phyloP scores from a whole-genome alignment of 2,113 vertebrate species.

The Spheniscus mendiculus region DNA sequence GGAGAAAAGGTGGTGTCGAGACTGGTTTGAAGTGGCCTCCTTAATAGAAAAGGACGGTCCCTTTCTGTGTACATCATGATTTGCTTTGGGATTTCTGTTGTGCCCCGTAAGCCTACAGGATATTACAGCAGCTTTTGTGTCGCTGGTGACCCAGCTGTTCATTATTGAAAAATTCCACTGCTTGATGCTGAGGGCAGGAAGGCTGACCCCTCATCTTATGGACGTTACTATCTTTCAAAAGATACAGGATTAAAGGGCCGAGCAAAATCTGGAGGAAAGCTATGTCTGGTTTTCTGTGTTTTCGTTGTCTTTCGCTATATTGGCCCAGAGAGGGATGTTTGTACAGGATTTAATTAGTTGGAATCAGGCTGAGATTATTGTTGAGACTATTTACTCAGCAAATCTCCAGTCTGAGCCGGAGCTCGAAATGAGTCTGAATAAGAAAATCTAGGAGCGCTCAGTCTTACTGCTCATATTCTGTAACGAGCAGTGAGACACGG shows the following conservation, averaged over 20 bases:
- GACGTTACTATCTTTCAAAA: conserved; percentile 93
- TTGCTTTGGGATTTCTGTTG: conserved; percentile 75
- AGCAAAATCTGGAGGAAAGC: conserved; percentile 86
- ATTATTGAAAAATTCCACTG: conserved; percentile 99
- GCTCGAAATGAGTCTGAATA: conserved; percentile 82
- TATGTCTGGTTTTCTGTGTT: conserved; percentile 79
- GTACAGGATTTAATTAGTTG: conserved; percentile 96
- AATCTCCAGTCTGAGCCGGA: conserved; percentile 86
- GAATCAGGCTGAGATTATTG: conserved; percentile 92
- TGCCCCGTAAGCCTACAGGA: conserved; percentile 82
- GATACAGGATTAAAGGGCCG: conserved; percentile 92
- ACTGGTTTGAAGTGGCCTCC: conserved; percentile 80
- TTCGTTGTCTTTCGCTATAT: conserved; percentile 82
- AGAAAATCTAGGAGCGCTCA: conserved; percentile 64
- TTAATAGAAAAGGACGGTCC: conserved; percentile 89
- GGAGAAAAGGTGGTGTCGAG: conserved; percentile 69
- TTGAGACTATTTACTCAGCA: conserved; percentile 90
- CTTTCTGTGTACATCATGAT: conserved; percentile 82
- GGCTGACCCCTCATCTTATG: conserved; percentile 89
- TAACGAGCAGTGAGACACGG: background rate
- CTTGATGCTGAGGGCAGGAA: conserved; percentile 87
- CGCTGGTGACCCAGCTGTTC: conserved; percentile 96
- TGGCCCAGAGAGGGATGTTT: conserved; percentile 92
- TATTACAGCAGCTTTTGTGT: conserved; percentile 96
- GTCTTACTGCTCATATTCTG: conserved; percentile 24